These are phyloP conservation scores for Trinorchestia longiramus DNA, from an alignment of 1,140 invertebrate species.

Conservation along the genomic window DNA sequence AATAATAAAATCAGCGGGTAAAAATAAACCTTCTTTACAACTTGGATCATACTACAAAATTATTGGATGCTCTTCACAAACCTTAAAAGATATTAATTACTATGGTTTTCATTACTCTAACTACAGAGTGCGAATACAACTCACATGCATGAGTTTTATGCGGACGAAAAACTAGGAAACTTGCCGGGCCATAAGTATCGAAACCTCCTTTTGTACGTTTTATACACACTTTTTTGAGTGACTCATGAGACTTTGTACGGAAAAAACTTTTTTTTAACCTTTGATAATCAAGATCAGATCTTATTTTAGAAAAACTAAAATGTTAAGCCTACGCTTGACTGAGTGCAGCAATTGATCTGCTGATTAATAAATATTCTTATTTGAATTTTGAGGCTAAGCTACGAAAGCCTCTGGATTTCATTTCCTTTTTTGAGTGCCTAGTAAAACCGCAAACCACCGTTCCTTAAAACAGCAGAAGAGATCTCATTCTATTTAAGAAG, in stretches of 20 bases:
- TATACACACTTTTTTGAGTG: neutral
- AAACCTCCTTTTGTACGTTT: neutral
- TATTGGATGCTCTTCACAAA: too few relatives aligned
- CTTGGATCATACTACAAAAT: too few relatives aligned
- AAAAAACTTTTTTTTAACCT: neutral
- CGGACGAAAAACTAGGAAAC: too few relatives aligned
- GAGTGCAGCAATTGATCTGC: neutral
- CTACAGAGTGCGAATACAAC: too few relatives aligned
- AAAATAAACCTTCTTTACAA: too few relatives aligned
- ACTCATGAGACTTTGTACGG: neutral
- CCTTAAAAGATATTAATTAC: too few relatives aligned
- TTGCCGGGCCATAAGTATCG: too few relatives aligned
- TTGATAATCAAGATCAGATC: neutral
- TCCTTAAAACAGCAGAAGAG: neutral
- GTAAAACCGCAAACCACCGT: neutral
- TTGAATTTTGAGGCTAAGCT: neutral
- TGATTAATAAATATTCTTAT: neutral
- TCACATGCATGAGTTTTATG: too few relatives aligned
- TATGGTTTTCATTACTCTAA: too few relatives aligned
- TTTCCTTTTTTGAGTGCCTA: neutral
- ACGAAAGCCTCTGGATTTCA: neutral
- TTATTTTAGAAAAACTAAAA: neutral
- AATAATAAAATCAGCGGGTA: too few relatives aligned
- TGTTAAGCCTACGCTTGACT: neutral
- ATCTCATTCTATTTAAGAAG: neutral